Conservation (phyloP, 2,888 invertebrate species). For the Philereme vetulata region DNA sequence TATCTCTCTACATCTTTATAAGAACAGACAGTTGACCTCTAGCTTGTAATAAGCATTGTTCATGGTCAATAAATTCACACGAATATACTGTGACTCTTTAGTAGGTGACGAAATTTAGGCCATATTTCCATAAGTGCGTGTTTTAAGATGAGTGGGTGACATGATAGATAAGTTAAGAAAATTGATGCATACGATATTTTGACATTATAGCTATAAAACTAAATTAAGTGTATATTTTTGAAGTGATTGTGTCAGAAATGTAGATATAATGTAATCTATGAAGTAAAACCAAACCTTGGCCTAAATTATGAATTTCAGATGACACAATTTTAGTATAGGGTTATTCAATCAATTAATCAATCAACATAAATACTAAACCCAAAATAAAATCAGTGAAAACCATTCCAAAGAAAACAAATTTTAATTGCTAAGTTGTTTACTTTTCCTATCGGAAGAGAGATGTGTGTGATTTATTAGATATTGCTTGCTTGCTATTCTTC, state of each 20-base stretch:
- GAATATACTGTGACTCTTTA: slow-evolving; percentile 3
- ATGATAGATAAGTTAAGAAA: slow-evolving; percentile 12
- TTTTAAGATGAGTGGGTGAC: too few species aligned
- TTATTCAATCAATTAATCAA: too few species aligned
- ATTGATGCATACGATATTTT: slow-evolving; percentile 3
- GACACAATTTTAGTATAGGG: too few species aligned
- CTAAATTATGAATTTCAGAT: too few species aligned
- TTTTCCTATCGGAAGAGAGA: slow-evolving; percentile 4
- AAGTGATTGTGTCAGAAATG: too few species aligned
- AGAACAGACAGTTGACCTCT: slow-evolving; percentile 20
- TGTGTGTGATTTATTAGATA: slow-evolving; percentile 9
- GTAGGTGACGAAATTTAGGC: slow-evolving; percentile 23
- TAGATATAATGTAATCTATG: too few species aligned
- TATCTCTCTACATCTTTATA: neutral
- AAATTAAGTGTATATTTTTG: too few species aligned
- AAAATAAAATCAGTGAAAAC: too few species aligned
- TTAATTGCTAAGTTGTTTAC: neutral
- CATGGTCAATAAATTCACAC: slow-evolving; percentile 33
- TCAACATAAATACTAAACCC: too few species aligned
- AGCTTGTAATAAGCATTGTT: slow-evolving; percentile 9
- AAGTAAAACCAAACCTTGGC: too few species aligned
- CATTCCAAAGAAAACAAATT: too few species aligned
- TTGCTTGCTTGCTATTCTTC: slow-evolving; percentile 4
- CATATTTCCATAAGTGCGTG: slow-evolving; percentile 19
- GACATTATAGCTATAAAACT: too few species aligned